Evolutionary conservation across 2,113 vertebrate genomes (phyloP).

Genomic region (Suricata suricatta): DNA sequence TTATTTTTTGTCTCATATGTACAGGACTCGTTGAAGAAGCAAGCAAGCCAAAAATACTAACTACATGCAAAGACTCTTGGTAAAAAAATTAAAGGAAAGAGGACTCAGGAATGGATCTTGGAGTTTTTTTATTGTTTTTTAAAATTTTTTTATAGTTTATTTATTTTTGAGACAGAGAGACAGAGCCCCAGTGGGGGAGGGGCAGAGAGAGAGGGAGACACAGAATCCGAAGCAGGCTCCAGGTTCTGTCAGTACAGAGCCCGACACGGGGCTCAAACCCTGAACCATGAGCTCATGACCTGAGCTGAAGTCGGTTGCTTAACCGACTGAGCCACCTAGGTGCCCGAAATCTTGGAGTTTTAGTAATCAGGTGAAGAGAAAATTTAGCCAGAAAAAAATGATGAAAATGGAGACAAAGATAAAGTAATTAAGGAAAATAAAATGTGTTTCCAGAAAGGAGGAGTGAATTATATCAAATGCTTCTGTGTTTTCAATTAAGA

Average conservation of each 20-base stretch:
- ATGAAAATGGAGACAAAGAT: not conserved
- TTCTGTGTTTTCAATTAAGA: not conserved
- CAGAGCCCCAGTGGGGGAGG: too few species aligned
- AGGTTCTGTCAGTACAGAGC: too few species aligned
- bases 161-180: too few species aligned
- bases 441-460: not conserved
- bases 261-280: too few species aligned
- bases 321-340: too few species aligned
- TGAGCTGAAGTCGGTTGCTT: too few species aligned
- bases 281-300: too few species aligned
- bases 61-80: not conserved
- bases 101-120: not conserved
- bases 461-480: not conserved
- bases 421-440: not conserved
- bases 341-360: not conserved
- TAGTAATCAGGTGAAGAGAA: not conserved
- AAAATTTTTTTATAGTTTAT: too few species aligned
- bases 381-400: not conserved
- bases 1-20: not conserved
- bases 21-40: not conserved
- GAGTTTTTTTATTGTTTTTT: too few species aligned
- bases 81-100: not conserved
- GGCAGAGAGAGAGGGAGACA: too few species aligned
- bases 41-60: not conserved
- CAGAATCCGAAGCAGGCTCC: too few species aligned